These are phyloP conservation scores for Gobiocypris rarus DNA, from an alignment of 2,113 vertebrate genomes.

Conservation along the genomic window DNA sequence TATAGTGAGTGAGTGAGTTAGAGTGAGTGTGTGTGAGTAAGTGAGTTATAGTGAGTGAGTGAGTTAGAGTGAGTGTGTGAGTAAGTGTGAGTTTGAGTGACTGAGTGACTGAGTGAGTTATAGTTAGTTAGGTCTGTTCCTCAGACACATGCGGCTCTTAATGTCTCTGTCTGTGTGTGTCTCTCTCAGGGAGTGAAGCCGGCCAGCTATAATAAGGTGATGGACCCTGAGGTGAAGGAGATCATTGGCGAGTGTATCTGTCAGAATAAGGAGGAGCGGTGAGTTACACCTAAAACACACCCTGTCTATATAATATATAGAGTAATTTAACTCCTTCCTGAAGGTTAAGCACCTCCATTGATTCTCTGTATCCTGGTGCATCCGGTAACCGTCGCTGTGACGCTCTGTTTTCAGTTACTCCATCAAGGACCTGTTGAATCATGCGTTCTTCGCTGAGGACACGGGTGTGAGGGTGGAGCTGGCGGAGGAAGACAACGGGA, in stretches of 20 bases:
- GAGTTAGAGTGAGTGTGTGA: too few species aligned
- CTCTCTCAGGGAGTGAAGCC: conserved; percentile 92
- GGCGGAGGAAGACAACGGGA: conserved; percentile 94
- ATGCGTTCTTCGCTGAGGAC: conserved; percentile 98
- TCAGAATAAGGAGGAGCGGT: conserved; percentile 96
- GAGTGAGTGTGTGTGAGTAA: too few species aligned
- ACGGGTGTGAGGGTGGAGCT: conserved; percentile 97
- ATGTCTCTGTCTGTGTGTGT: neutral
- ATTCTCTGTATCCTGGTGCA: neutral
- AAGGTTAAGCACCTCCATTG: too few species aligned
- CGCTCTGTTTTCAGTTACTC: conserved; percentile 80
- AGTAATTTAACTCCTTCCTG: too few species aligned
- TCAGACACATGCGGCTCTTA: neutral
- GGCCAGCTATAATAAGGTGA: conserved; percentile 94
- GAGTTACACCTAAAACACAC: conserved; percentile 56
- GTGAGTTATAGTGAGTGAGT: too few species aligned
- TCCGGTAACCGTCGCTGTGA: neutral
- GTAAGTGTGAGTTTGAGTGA: too few species aligned
- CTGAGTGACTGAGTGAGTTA: too few species aligned
- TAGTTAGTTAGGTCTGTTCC: neutral
- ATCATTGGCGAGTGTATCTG: conserved; percentile 99
- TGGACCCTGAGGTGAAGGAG: conserved; percentile 96
- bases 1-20: too few species aligned
- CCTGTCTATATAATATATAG: too few species aligned
- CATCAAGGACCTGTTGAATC: conserved; percentile 97